Percentiles rank a stretch among this genome's conserved stretches.
Evolutionary conservation across 2,113 vertebrate species (phyloP).

Genomic region (human): GRCh38 chr15:101521501-101522000

Average conservation of each 20-base stretch:
- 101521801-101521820: constrained; percentile 27
- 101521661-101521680: not conserved
- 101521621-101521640: not conserved
- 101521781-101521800: constrained; percentile 22
- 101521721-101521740: constrained; percentile 21
- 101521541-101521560: not conserved
- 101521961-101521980: constrained; percentile 70
- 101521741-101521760: constrained; percentile 34
- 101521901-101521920: constrained; percentile 9
- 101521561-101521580: not conserved
- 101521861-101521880: constrained; percentile 58
- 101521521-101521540: not conserved
- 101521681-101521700: not conserved
- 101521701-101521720: not conserved
- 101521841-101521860: constrained; percentile 52
- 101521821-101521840: constrained; percentile 37
- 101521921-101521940: constrained; percentile 57
- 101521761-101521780: constrained; percentile 19
- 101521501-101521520: not conserved
- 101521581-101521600: not conserved
- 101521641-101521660: not conserved
- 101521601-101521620: not conserved
- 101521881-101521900: constrained; percentile 41
- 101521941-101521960: constrained; percentile 70
- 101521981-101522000: constrained; percentile 62